These are phyloP conservation scores for Rhinoderma darwinii DNA, from an alignment of 2,113 vertebrate species.

Conservation along the genomic window DNA sequence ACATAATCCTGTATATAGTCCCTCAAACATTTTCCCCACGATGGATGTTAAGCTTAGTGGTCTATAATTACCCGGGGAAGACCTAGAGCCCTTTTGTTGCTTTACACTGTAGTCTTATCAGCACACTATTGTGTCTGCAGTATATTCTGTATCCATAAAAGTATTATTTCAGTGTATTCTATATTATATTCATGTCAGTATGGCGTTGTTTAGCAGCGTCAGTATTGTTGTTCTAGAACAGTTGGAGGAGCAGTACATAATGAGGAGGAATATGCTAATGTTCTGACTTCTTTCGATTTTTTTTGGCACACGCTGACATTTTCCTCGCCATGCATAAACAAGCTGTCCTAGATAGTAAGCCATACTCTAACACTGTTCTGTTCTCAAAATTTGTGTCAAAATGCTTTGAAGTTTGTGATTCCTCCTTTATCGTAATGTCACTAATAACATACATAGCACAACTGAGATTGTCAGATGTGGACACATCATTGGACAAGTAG, in stretches of 20 bases:
- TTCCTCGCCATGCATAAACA: not conserved
- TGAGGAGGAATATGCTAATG: not conserved
- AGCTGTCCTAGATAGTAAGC: constrained; percentile 10
- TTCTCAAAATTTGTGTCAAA: not conserved
- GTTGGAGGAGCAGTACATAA: not conserved
- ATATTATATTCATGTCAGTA: not conserved
- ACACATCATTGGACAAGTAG: not conserved
- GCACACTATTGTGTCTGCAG: too few relatives aligned
- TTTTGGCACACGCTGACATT: not conserved
- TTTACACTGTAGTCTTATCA: too few relatives aligned
- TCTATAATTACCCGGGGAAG: too few relatives aligned
- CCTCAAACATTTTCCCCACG: too few relatives aligned
- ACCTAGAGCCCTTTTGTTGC: too few relatives aligned
- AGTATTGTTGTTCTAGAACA: not conserved
- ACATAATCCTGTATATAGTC: too few relatives aligned
- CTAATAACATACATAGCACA: not conserved
- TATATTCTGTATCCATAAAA: too few relatives aligned
- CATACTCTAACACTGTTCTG: not conserved
- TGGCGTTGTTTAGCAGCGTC: not conserved
- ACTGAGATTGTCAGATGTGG: not conserved
- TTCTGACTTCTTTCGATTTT: not conserved
- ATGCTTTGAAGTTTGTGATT: not conserved
- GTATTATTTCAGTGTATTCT: not conserved
- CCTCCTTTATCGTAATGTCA: not conserved
- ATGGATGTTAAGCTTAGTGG: too few relatives aligned